Percentiles rank a stretch among this genome's conserved stretches.
Conservation (phyloP, 92 coral and sea anemone species). For the Actinernus sp. region DNA sequence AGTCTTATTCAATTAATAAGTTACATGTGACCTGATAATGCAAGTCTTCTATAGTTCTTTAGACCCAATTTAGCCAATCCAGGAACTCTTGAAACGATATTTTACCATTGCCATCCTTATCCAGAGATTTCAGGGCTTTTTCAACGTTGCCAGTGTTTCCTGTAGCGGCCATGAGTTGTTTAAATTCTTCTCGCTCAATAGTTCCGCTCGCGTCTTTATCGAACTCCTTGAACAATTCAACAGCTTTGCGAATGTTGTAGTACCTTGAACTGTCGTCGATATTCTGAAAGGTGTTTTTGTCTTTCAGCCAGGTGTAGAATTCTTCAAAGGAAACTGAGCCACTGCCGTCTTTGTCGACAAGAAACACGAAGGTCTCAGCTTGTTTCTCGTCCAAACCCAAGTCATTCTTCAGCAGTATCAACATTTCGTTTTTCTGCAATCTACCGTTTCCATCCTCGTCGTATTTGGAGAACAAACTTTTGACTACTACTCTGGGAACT, state of each 20-base stretch:
- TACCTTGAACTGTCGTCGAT: conserved; percentile 72
- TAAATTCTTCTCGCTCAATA: conserved; percentile 81
- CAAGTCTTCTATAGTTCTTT: no score
- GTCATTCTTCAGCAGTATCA: conserved; percentile 59
- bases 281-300: conserved; percentile 63
- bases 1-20: no score
- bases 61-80: conserved; percentile 62
- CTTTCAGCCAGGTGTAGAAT: conserved; percentile 75
- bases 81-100: conserved; percentile 90
- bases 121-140: conserved; percentile 60
- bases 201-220: conserved; percentile 83
- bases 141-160: conserved; percentile 45
- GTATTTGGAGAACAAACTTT: conserved; percentile 83
- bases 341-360: conserved; percentile 87
- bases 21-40: no score
- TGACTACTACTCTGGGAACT: conserved; percentile 76
- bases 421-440: conserved; percentile 65
- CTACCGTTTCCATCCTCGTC: conserved; percentile 77
- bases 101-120: conserved; percentile 87
- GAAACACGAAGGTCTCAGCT: conserved; percentile 71
- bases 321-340: conserved; percentile 81
- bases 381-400: conserved; percentile 77
- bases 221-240: conserved; percentile 77
- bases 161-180: conserved; percentile 56
- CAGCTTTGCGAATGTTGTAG: conserved; percentile 70